Percentiles rank a stretch among this genome's conserved stretches.
Evolutionary conservation across 2,888 invertebrate species (phyloP).

Genomic region (Aspidiotus destructor): DNA sequence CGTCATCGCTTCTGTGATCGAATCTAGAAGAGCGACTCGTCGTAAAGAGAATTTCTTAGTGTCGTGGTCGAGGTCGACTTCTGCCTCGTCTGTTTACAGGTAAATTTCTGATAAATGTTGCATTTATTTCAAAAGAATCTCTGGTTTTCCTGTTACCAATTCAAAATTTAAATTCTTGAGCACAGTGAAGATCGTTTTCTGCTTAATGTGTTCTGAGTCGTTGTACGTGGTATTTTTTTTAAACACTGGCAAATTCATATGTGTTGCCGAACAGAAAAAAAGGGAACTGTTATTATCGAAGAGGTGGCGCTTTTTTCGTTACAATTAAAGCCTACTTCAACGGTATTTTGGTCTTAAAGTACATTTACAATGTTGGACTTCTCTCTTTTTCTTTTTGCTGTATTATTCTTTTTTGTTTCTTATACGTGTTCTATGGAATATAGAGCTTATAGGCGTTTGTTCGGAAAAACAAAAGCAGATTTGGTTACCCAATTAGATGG

Average conservation of each 20-base stretch:
- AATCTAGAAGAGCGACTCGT: slow-evolving; percentile 40
- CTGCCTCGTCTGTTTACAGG: slow-evolving; percentile 42
- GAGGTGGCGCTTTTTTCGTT: too few species aligned
- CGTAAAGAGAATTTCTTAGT: slow-evolving; percentile 41
- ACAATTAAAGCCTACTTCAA: too few species aligned
- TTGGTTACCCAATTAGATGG: slow-evolving; percentile 33
- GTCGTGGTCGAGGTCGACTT: slow-evolving; percentile 42
- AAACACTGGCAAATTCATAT: background rate
- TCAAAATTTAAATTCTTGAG: background rate
- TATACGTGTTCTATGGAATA: slow-evolving; percentile 14
- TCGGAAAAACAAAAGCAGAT: slow-evolving; percentile 32
- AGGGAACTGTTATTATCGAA: background rate
- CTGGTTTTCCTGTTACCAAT: background rate
- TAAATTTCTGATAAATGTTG: slow-evolving; percentile 33
- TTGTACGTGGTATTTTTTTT: background rate
- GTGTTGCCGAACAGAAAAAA: background rate
- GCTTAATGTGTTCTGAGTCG: background rate
- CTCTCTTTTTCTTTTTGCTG: too few species aligned
- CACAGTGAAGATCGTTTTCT: background rate
- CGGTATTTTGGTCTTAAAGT: too few species aligned
- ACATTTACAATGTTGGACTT: too few species aligned
- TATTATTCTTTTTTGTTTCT: background rate
- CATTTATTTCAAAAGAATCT: too few species aligned
- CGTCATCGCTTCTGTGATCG: slow-evolving; percentile 58
- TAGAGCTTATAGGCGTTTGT: slow-evolving; percentile 33